Evolutionary conservation across 1,140 invertebrate species (phyloP).

Genomic region (Stegodyphus dumicola): DNA sequence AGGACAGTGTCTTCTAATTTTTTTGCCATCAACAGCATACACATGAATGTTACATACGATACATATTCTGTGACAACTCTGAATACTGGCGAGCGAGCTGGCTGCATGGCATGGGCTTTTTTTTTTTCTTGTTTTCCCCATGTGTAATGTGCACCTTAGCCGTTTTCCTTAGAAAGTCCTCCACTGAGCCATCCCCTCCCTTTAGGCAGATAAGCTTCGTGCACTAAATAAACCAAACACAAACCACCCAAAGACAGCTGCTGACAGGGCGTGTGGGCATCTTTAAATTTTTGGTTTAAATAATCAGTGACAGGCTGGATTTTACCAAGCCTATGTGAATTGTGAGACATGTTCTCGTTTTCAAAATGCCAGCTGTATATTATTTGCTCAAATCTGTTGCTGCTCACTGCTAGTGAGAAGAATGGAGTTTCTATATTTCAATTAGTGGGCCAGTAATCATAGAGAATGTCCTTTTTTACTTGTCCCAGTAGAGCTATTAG

Average conservation of each 20-base stretch:
- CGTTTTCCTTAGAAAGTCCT: conserved; percentile 1
- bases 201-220: too few species aligned
- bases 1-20: background rate
- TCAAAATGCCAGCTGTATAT: too few species aligned
- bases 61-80: conserved; percentile 5
- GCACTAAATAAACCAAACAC: too few species aligned
- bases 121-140: too few species aligned
- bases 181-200: background rate
- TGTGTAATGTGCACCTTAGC: background rate
- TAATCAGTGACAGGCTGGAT: conserved; percentile 12
- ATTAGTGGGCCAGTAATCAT: conserved; percentile 10
- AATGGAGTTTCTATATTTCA: background rate
- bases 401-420: background rate
- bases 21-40: conserved; percentile 16
- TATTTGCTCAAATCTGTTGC: too few species aligned
- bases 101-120: too few species aligned
- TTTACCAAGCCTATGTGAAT: background rate
- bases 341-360: background rate
- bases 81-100: too few species aligned
- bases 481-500: background rate
- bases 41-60: conserved; percentile 17
- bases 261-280: background rate
- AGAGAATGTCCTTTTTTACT: conserved; percentile 6
- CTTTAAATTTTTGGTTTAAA: background rate
- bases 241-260: background rate